phyloP scores from a whole-genome alignment of 2,888 invertebrate genomes.

The Drosophila silvestris region DNA sequence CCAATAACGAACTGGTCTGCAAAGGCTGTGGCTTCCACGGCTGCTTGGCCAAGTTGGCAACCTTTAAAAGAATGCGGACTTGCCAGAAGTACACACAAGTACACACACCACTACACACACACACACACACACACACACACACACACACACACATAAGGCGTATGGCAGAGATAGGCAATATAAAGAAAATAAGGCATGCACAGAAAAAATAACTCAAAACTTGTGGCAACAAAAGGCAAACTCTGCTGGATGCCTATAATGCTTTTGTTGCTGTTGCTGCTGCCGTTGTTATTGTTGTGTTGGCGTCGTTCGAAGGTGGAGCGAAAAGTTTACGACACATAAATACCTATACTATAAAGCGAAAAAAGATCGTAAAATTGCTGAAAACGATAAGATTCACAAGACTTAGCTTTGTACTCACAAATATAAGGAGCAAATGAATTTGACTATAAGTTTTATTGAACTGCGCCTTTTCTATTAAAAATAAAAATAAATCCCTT shows the following conservation, averaged over 20 bases:
- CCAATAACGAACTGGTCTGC: conserved; percentile 67
- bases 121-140: conserved; percentile 17
- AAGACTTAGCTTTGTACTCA: background rate
- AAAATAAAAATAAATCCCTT: background rate
- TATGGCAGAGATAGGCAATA: conserved; percentile 61
- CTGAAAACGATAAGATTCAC: background rate
- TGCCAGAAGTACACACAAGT: conserved; percentile 70
- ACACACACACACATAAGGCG: conserved; percentile 2
- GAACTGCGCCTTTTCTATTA: background rate
- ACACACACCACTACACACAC: conserved; percentile 19
- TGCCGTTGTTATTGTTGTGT: conserved; percentile 9
- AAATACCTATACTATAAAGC: background rate
- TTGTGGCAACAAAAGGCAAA: conserved; percentile 75
- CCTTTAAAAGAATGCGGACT: conserved; percentile 85
- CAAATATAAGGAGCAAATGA: background rate
- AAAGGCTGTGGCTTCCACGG: conserved; percentile 33
- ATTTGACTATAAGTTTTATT: background rate
- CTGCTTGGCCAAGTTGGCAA: conserved; percentile 79
- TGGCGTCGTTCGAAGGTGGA: conserved; percentile 29
- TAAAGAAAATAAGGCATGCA: conserved; percentile 60
- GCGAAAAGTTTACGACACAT: conserved; percentile 34
- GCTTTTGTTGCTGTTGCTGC: conserved; percentile 27
- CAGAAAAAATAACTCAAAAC: conserved; percentile 76
- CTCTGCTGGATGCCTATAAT: conserved; percentile 61
- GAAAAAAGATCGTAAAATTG: conserved; percentile 8